phyloP scores from a whole-genome alignment of 2,113 vertebrate genomes.

The Onychostoma macrolepis region DNA sequence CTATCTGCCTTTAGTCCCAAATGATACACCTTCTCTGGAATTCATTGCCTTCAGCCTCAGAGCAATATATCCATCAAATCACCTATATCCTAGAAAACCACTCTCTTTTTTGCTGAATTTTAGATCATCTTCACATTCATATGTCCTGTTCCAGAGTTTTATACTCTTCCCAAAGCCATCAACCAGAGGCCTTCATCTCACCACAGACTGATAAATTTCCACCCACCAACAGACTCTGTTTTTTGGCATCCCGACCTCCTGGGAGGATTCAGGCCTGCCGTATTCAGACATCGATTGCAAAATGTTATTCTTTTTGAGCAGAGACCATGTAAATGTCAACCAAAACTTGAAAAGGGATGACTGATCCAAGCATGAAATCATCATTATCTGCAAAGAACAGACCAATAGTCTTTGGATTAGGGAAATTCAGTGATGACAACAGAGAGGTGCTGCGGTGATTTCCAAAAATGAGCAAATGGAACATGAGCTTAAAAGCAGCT shows the following conservation, averaged over 20 bases:
- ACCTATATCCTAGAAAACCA: constrained; percentile 12
- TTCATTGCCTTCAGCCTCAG: neutral
- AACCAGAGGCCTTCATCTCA: constrained; percentile 37
- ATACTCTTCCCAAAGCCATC: constrained; percentile 34
- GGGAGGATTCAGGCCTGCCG: constrained; percentile 21
- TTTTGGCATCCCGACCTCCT: constrained; percentile 18
- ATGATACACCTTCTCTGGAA: neutral
- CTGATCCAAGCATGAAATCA: constrained; percentile 56
- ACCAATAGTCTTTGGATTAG: constrained; percentile 40
- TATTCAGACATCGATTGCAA: constrained; percentile 33
- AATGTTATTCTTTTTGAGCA: constrained; percentile 42
- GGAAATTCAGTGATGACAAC: constrained; percentile 15
- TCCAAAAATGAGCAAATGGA: constrained; percentile 12
- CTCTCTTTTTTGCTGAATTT: constrained; percentile 15
- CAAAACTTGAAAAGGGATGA: constrained; percentile 38
- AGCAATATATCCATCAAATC: neutral
- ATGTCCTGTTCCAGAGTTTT: constrained; percentile 8
- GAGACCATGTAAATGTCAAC: constrained; percentile 51
- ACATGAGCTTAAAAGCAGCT: constrained; percentile 28
- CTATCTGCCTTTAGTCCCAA: neutral
- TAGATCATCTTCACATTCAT: constrained; percentile 9
- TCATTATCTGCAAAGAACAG: constrained; percentile 46
- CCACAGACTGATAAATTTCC: constrained; percentile 20
- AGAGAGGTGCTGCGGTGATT: constrained; percentile 3
- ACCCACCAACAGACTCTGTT: constrained; percentile 25